These are phyloP conservation scores for Aspidoscelis tigris DNA, from an alignment of 2,113 vertebrate species.

Conservation along the genomic window DNA sequence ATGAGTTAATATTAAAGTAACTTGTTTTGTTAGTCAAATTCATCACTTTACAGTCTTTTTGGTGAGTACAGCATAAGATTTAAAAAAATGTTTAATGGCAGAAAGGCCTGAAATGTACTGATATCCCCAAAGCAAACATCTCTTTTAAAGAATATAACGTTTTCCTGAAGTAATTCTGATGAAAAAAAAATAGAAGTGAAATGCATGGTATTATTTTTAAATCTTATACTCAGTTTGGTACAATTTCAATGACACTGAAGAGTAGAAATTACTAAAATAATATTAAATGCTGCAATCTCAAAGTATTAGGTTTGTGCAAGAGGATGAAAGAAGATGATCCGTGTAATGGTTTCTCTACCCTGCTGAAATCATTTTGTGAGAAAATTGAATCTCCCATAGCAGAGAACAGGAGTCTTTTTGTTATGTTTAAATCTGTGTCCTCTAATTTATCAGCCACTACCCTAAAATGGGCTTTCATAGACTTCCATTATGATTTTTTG, in stretches of 20 bases:
- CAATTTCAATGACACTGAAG: conserved; percentile 2
- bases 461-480: conserved; percentile 7
- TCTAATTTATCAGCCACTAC: conserved; percentile 7
- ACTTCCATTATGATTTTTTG: not conserved
- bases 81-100: no score
- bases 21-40: not conserved
- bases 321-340: conserved; percentile 2
- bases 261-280: conserved; percentile 44
- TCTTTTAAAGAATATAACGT: not conserved
- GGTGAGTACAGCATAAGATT: not conserved
- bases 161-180: not conserved
- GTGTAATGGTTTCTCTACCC: not conserved
- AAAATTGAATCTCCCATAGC: not conserved
- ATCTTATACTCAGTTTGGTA: conserved; percentile 16
- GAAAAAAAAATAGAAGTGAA: not conserved
- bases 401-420: conserved; percentile 4
- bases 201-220: conserved; percentile 22
- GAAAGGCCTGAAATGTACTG: not conserved
- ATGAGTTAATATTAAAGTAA: not conserved
- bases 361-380: conserved; percentile 11
- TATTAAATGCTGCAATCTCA: conserved; percentile 20
- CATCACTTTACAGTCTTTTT: not conserved
- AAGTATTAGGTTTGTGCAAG: conserved; percentile 11
- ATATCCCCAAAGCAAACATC: not conserved
- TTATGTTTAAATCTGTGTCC: conserved; percentile 11